Evolutionary conservation across 1,140 invertebrate species (phyloP).

Genomic region (Lamellibrachia luymesi): DNA sequence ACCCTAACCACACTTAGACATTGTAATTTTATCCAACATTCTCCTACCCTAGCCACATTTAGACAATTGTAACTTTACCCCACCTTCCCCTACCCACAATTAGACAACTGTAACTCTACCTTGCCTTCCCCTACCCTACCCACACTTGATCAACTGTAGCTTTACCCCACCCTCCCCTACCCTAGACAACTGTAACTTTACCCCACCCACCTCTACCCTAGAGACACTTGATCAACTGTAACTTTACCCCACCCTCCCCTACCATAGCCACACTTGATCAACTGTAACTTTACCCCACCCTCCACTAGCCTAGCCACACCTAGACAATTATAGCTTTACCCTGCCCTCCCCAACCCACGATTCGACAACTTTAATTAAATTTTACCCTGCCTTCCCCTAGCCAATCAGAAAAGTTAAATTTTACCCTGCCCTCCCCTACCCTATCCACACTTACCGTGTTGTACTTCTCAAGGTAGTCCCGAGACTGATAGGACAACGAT

Average conservation of each 20-base stretch:
- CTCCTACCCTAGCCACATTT: no score
- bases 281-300: neutral
- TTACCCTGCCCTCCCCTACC: neutral
- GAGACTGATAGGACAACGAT: constrained; percentile 38
- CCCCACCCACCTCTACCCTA: no score
- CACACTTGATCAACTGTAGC: neutral
- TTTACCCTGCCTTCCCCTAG: neutral
- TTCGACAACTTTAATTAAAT: no score
- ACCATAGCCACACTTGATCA: neutral
- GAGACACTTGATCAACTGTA: no score
- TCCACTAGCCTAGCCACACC: no score
- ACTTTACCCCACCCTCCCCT: neutral
- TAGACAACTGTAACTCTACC: no score
- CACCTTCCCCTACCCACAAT: no score
- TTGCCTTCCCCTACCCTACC: neutral
- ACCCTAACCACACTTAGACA: neutral
- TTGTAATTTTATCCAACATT: neutral
- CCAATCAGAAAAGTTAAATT: neutral
- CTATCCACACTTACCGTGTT: constrained; percentile 68
- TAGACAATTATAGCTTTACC: no score
- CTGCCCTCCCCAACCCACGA: no score
- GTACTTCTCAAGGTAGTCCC: constrained; percentile 80
- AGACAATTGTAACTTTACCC: no score
- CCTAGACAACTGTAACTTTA: no score
- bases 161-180: neutral